Conservation (phyloP, 2,888 invertebrate species). For the Dusona sp. region DNA sequence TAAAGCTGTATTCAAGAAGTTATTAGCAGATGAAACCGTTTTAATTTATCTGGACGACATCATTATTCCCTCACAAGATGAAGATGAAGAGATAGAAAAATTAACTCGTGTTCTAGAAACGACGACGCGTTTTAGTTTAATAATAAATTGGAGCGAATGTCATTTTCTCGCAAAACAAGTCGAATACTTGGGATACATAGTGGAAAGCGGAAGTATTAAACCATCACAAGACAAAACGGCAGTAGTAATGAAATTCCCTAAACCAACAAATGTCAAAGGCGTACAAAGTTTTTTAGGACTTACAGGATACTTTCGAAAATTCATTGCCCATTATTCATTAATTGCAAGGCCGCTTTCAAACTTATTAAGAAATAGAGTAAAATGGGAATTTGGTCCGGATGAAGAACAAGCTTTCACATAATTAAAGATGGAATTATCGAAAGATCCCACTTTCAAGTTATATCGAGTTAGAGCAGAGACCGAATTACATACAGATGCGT, state of each 20-base stretch:
- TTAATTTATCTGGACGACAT: conserved; percentile 9
- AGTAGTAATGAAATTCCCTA: conserved; percentile 53
- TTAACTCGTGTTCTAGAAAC: background rate
- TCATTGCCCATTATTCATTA: conserved; percentile 50
- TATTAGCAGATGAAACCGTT: background rate
- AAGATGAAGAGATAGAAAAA: background rate
- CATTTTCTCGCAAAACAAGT: background rate
- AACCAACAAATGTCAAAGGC: conserved; percentile 29
- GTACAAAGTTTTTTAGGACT: conserved; percentile 63
- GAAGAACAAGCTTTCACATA: conserved; percentile 54
- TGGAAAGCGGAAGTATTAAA: conserved; percentile 24
- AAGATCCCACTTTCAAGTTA: conserved; percentile 8
- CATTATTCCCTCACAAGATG: conserved; percentile 15
- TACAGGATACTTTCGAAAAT: conserved; percentile 64
- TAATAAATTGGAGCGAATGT: background rate
- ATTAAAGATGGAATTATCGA: conserved; percentile 32
- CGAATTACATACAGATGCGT: conserved; percentile 55
- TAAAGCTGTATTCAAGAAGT: background rate
- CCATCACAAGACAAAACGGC: conserved; percentile 61
- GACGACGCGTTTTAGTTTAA: background rate
- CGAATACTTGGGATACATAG: conserved; percentile 36
- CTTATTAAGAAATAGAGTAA: conserved; percentile 22
- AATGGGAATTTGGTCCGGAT: conserved; percentile 35
- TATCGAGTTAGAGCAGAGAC: conserved; percentile 47
- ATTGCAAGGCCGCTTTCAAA: conserved; percentile 44